These are phyloP conservation scores for Drosophila mulleri DNA, from an alignment of 2,888 invertebrate genomes.

Conservation along the genomic window DNA sequence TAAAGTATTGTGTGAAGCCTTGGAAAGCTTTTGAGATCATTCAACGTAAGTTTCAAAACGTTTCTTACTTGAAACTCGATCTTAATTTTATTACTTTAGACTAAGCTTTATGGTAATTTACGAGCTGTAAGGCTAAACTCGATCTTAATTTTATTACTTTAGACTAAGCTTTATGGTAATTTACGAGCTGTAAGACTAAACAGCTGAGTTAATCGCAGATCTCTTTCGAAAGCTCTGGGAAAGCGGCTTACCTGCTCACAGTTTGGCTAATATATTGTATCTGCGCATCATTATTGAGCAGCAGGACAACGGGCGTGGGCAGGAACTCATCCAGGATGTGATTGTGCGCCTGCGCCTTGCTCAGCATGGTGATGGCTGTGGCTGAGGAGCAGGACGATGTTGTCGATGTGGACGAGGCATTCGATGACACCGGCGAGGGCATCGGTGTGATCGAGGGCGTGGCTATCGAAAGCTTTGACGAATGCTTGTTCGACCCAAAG, in stretches of 20 bases:
- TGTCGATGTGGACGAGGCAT: constrained; percentile 35
- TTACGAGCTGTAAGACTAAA: background rate
- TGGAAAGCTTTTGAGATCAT: too few species aligned
- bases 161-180: background rate
- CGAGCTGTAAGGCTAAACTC: background rate
- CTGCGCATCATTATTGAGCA: constrained; percentile 49
- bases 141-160: background rate
- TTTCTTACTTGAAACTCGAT: too few species aligned
- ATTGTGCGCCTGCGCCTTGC: constrained; percentile 54
- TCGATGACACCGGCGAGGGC: constrained; percentile 43
- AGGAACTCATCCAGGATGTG: constrained; percentile 53
- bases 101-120: background rate
- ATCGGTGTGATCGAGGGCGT: background rate
- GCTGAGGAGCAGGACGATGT: constrained; percentile 54
- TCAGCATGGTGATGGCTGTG: constrained; percentile 52
- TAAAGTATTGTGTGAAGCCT: too few species aligned
- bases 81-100: background rate
- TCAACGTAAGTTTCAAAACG: too few species aligned
- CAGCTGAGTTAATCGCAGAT: background rate
- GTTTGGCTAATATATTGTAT: constrained; percentile 5
- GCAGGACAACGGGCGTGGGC: constrained; percentile 53
- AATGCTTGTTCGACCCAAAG: constrained; percentile 71
- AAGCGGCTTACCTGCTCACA: constrained; percentile 38
- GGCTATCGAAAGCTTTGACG: constrained; percentile 36
- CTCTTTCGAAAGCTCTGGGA: too few species aligned